Evolutionary conservation across 1,140 invertebrate species (phyloP).

Genomic region (Drosophila seguyi): DNA sequence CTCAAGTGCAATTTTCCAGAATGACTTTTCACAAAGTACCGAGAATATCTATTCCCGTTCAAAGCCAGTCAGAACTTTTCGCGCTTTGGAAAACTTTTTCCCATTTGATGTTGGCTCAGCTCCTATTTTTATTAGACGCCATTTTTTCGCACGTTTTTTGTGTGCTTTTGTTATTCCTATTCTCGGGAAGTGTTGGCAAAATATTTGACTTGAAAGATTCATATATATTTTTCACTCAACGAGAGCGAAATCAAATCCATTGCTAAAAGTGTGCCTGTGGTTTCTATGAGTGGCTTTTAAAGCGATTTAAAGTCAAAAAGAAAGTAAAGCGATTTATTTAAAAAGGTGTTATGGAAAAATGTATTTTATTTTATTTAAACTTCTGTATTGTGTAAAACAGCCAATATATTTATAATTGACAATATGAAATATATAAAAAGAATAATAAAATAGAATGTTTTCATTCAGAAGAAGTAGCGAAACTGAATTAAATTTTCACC

Average conservation of each 20-base stretch:
- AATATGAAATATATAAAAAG: not conserved
- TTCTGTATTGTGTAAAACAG: not conserved
- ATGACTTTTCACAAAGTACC: conserved; percentile 58
- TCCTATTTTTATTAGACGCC: conserved; percentile 54
- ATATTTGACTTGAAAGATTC: conserved; percentile 55
- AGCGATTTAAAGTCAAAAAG: not conserved
- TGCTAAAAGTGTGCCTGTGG: not conserved
- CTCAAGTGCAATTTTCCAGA: conserved; percentile 59
- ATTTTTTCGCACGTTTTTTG: conserved; percentile 38
- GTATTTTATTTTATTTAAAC: no score
- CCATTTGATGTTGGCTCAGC: conserved; percentile 57
- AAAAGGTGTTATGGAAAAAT: not conserved
- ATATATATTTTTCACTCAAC: conserved; percentile 30
- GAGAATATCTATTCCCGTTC: conserved; percentile 13
- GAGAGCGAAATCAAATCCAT: not conserved
- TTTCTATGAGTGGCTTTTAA: conserved; percentile 1
- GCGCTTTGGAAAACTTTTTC: conserved; percentile 55
- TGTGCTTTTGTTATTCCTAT: conserved; percentile 2
- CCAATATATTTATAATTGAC: not conserved
- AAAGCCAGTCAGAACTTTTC: conserved; percentile 22
- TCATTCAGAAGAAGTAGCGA: not conserved
- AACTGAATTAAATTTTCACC: not conserved
- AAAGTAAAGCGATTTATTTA: not conserved
- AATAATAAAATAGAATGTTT: not conserved
- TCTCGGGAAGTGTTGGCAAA: conserved; percentile 40